A percentile compares a stretch with the other conserved stretches of the same genome.
These are phyloP conservation scores for Excalfactoria chinensis DNA, from an alignment of 2,113 vertebrate genomes.

Conservation along the genomic window DNA sequence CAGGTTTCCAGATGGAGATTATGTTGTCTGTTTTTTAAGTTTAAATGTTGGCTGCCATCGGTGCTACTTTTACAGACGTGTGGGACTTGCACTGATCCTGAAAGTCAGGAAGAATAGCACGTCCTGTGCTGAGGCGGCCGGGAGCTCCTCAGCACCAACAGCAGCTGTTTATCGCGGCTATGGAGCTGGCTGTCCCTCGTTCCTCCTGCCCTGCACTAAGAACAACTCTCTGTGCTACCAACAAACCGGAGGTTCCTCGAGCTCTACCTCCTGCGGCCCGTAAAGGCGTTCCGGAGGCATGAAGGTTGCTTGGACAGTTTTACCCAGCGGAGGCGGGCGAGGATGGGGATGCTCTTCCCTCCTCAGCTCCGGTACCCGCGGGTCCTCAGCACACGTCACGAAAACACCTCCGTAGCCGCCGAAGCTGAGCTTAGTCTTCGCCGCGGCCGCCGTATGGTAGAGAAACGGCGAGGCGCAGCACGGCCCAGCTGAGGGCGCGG, in stretches of 20 bases:
- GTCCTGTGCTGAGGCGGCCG: not conserved
- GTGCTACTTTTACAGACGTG: not conserved
- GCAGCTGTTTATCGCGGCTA: too few relatives aligned
- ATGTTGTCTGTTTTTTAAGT: not conserved
- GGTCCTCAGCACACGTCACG: too few relatives aligned
- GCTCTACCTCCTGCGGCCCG: not conserved
- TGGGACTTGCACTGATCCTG: too few relatives aligned
- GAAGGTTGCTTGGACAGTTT: not conserved
- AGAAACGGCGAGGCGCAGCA: not conserved
- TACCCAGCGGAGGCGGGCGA: not conserved
- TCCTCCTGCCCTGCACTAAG: not conserved
- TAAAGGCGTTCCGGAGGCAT: not conserved
- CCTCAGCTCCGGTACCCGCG: not conserved
- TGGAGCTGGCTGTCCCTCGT: not conserved
- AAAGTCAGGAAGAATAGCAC: not conserved
- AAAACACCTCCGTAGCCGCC: not conserved
- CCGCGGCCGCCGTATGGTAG: not conserved
- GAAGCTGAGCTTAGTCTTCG: not conserved
- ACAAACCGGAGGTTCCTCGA: not conserved
- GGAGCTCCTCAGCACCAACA: not conserved
- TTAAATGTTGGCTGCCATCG: too few relatives aligned
- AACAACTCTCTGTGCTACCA: not conserved
- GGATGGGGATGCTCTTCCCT: not conserved
- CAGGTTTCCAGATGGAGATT: not conserved
- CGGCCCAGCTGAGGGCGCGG: not conserved